A percentile compares a stretch with the other conserved stretches of the same genome.
Evolutionary conservation across 2,888 invertebrate species (phyloP).

Genomic region (Drosophila sordidula): DNA sequence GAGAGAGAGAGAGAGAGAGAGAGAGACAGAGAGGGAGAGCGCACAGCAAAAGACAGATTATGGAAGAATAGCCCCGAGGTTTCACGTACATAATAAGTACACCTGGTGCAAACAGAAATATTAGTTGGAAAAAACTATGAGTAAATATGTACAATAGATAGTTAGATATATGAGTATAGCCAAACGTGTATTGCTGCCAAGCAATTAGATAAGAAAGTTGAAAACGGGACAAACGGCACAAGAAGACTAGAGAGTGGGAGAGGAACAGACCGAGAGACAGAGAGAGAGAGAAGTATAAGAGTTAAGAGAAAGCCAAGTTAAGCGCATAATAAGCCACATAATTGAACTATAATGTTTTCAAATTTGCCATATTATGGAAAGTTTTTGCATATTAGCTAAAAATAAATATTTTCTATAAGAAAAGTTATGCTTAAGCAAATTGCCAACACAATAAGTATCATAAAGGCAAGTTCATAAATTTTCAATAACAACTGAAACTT

Average conservation of each 20-base stretch:
- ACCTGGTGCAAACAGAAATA: slow-evolving; percentile 53
- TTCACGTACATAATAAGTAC: slow-evolving; percentile 30
- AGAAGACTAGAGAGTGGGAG: not conserved
- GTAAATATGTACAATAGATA: slow-evolving; percentile 53
- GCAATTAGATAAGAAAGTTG: slow-evolving; percentile 55
- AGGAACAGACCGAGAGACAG: not conserved
- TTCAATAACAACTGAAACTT: too few species aligned
- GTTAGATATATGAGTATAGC: slow-evolving; percentile 24
- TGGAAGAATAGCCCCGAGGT: slow-evolving; percentile 47
- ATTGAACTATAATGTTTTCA: slow-evolving; percentile 1
- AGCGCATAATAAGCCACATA: not conserved
- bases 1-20: slow-evolving; percentile 1
- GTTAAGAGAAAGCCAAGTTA: slow-evolving; percentile 25
- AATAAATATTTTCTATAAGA: not conserved
- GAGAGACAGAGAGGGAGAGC: slow-evolving; percentile 3
- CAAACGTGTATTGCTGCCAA: slow-evolving; percentile 5
- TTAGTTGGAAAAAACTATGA: slow-evolving; percentile 51
- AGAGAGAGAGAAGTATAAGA: not conserved
- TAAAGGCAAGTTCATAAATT: too few species aligned
- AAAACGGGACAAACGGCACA: slow-evolving; percentile 18
- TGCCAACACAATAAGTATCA: not conserved
- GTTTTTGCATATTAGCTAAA: slow-evolving; percentile 1
- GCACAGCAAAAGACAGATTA: slow-evolving; percentile 50
- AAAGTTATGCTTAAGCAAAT: not conserved
- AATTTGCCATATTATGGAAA: slow-evolving; percentile 2